A percentile compares a stretch with the other conserved stretches of the same genome.
Conservation (phyloP, 2,888 invertebrate species). For the Cephus pulcher region DNA sequence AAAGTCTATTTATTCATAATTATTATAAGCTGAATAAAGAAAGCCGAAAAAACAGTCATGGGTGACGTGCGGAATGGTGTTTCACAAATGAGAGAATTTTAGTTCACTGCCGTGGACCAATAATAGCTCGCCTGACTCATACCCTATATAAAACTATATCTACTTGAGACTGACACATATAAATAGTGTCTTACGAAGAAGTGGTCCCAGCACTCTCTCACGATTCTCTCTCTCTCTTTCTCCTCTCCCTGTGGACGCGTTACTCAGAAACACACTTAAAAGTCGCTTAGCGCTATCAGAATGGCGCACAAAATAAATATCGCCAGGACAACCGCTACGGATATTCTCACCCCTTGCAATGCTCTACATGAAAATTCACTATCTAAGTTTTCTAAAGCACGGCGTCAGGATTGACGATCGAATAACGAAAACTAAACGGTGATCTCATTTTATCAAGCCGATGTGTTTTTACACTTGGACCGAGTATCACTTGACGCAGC, state of each 20-base stretch:
- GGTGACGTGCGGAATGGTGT: neutral
- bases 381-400: neutral
- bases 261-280: neutral
- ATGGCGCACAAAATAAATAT: neutral
- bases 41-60: neutral
- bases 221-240: neutral
- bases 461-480: neutral
- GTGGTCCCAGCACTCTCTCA: neutral
- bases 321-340: neutral
- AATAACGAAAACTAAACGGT: too few species aligned
- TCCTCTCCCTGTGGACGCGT: neutral
- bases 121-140: constrained; percentile 21
- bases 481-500: neutral
- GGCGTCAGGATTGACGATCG: neutral
- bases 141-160: constrained; percentile 11
- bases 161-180: constrained; percentile 13
- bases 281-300: neutral
- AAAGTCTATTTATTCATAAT: neutral
- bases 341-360: neutral
- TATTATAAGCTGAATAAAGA: neutral
- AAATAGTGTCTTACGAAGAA: constrained; percentile 9
- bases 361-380: neutral
- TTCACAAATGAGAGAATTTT: constrained; percentile 8
- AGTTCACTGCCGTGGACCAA: constrained; percentile 17
- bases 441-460: neutral